phyloP scores from a whole-genome alignment of 2,797 vertebrate genomes.

The Labroides dimidiatus region DNA sequence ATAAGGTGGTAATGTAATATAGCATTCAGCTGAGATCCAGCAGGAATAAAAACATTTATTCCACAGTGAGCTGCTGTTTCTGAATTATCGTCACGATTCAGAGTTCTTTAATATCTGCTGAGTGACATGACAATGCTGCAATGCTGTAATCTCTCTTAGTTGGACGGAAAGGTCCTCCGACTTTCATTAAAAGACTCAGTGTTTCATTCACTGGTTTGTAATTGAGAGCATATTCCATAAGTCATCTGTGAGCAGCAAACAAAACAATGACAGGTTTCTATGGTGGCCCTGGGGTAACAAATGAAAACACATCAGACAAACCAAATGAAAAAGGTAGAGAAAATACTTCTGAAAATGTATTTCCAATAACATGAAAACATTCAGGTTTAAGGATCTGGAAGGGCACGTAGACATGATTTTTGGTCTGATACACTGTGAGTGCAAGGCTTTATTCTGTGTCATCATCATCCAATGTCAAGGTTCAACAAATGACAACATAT shows the following conservation, averaged over 20 bases:
- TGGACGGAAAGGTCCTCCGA: conserved; percentile 15
- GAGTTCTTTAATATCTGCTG: conserved; percentile 36
- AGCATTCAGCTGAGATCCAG: conserved; percentile 43
- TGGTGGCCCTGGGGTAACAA: too few species aligned
- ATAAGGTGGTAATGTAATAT: conserved; percentile 50
- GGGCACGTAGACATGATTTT: too few species aligned
- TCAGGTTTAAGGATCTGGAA: too few species aligned
- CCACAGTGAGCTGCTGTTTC: conserved; percentile 40
- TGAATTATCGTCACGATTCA: conserved; percentile 23
- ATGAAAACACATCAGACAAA: background rate
- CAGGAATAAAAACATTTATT: conserved; percentile 46
- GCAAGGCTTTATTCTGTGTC: too few species aligned
- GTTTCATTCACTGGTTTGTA: conserved; percentile 23
- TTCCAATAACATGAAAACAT: too few species aligned
- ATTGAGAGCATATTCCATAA: conserved; percentile 7
- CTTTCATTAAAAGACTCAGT: conserved; percentile 15
- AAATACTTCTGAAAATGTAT: background rate
- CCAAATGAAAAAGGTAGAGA: background rate
- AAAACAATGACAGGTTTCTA: background rate
- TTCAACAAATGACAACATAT: too few species aligned
- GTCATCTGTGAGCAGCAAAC: background rate
- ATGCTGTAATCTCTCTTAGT: conserved; percentile 30
- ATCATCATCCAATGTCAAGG: too few species aligned
- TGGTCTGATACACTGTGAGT: too few species aligned
- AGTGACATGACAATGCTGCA: conserved; percentile 31